phyloP scores from a whole-genome alignment of 2,888 invertebrate genomes.

The Tipula unca region DNA sequence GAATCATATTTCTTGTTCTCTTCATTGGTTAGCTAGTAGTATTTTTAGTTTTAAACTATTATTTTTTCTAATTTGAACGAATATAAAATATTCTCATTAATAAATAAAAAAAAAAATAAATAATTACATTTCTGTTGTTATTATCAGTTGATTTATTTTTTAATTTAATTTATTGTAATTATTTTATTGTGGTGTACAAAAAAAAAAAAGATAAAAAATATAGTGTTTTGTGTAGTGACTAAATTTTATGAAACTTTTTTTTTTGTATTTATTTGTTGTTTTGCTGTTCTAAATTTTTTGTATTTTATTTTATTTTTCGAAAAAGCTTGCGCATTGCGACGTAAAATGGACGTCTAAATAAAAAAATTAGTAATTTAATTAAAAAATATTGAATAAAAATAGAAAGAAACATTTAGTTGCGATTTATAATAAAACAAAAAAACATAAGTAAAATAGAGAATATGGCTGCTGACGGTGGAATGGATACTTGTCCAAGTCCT shows the following conservation, averaged over 20 bases:
- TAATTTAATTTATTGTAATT: background rate
- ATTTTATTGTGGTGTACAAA: background rate
- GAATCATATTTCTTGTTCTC: slow-evolving; percentile 4
- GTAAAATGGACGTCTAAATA: slow-evolving; percentile 17
- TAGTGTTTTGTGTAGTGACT: slow-evolving; percentile 16
- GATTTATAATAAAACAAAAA: background rate
- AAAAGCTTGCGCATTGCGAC: slow-evolving; percentile 15
- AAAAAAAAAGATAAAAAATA: background rate
- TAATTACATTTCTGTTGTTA: background rate
- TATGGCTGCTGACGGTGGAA: slow-evolving; percentile 89
- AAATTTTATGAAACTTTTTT: background rate
- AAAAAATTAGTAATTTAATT: slow-evolving; percentile 15
- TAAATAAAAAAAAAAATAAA: background rate
- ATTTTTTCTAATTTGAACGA: background rate
- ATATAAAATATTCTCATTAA: background rate
- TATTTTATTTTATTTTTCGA: background rate
- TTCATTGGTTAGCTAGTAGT: background rate
- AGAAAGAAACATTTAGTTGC: slow-evolving; percentile 20
- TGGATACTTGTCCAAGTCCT: slow-evolving; percentile 90
- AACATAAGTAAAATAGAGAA: slow-evolving; percentile 36
- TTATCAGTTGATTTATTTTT: background rate
- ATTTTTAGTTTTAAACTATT: background rate
- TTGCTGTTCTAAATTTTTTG: slow-evolving; percentile 17
- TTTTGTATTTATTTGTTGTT: slow-evolving; percentile 2
- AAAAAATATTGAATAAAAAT: slow-evolving; percentile 17